phyloP scores from a whole-genome alignment of 2,113 vertebrate genomes.

The Platysteira castanea region DNA sequence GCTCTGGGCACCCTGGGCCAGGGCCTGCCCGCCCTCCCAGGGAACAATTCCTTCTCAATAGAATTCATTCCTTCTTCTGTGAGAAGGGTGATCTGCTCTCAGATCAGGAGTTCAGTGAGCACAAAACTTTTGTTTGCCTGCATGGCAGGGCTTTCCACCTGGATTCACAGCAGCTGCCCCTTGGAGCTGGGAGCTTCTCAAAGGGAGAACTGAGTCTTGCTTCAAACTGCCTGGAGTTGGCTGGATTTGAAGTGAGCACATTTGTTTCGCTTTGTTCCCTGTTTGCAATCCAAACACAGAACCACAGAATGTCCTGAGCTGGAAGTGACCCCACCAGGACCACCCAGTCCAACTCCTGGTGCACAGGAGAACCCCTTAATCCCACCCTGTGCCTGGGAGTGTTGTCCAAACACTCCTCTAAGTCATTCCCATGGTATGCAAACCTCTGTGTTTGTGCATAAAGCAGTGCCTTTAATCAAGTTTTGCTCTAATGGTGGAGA shows the following conservation, averaged over 20 bases:
- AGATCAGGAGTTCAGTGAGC: background rate
- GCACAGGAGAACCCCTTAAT: background rate
- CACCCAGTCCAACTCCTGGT: background rate
- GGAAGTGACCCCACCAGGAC: background rate
- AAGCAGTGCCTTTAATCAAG: background rate
- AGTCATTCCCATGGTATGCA: background rate
- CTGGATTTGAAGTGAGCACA: background rate
- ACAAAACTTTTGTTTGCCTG: background rate
- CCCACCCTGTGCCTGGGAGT: background rate
- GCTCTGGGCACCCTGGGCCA: background rate
- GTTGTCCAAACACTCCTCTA: background rate
- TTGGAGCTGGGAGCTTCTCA: background rate
- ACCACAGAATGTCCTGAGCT: background rate
- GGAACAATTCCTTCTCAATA: accelerated
- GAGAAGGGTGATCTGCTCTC: background rate
- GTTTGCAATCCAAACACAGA: background rate
- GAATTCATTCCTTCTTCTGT: background rate
- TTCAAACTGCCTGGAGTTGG: background rate
- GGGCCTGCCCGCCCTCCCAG: background rate
- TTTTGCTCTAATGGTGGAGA: background rate
- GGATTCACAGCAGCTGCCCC: background rate
- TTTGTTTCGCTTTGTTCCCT: background rate
- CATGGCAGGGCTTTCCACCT: background rate
- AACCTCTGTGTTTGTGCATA: background rate
- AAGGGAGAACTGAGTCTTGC: background rate